phyloP scores from a whole-genome alignment of 2,797 vertebrate genomes.

The Enteromius trimaculatus region DNA sequence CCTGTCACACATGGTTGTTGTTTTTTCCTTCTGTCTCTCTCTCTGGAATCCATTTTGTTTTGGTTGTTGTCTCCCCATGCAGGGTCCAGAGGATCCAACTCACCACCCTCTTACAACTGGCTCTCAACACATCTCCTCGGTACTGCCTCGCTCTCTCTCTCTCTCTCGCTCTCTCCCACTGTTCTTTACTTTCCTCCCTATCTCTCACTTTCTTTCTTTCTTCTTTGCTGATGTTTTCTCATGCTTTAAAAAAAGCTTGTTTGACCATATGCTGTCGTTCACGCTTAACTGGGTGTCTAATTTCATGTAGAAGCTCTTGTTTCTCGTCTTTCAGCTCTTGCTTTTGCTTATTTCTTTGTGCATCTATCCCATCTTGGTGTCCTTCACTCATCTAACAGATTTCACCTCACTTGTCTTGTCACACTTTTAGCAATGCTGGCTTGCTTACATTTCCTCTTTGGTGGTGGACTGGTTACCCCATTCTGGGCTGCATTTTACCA shows the following conservation, averaged over 20 bases:
- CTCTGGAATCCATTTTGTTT: constrained; percentile 81
- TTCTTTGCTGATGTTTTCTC: constrained; percentile 27
- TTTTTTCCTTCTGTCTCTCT: constrained; percentile 58
- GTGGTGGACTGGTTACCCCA: background rate
- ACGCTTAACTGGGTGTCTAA: constrained; percentile 10
- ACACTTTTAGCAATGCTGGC: constrained; percentile 24
- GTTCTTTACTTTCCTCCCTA: constrained; percentile 61
- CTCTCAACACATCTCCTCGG: constrained; percentile 85
- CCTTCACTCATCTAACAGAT: constrained; percentile 62
- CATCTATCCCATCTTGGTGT: constrained; percentile 53
- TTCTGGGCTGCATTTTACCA: constrained; percentile 23
- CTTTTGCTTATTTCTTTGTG: constrained; percentile 23
- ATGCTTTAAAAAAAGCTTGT: background rate
- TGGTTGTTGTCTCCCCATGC: constrained; percentile 85
- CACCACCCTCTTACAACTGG: constrained; percentile 83
- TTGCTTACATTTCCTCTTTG: constrained; percentile 42
- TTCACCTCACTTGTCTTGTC: constrained; percentile 52
- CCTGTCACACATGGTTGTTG: constrained; percentile 54
- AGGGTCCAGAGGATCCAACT: constrained; percentile 84
- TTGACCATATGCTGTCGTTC: constrained; percentile 16
- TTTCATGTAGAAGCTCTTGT: background rate
- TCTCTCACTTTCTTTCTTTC: background rate
- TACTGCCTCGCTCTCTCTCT: constrained; percentile 78
- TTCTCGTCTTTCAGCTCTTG: constrained; percentile 5
- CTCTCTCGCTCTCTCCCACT: constrained; percentile 56